These are phyloP conservation scores for Cataglyphis cursor DNA, from an alignment of 2,888 invertebrate species.

Conservation along the genomic window DNA sequence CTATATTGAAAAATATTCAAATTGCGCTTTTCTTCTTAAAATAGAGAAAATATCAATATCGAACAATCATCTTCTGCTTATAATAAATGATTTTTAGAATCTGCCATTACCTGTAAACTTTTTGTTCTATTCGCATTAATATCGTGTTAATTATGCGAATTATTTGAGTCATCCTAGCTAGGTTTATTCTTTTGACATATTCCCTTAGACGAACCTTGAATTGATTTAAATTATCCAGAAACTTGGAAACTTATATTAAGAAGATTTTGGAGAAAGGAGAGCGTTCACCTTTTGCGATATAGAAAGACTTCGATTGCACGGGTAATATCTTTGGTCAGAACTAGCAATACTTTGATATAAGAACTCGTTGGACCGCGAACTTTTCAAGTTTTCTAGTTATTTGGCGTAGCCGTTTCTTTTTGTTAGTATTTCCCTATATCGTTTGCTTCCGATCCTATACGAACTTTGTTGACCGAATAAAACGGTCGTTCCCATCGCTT, in stretches of 20 bases:
- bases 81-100: background rate
- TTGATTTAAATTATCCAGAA: background rate
- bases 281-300: background rate
- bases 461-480: constrained; percentile 23
- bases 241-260: background rate
- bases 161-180: background rate
- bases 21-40: background rate
- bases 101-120: background rate
- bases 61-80: background rate
- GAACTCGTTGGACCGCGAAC: background rate
- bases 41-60: background rate
- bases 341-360: constrained; percentile 17
- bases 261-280: constrained; percentile 16
- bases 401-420: constrained; percentile 26
- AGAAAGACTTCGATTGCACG: background rate
- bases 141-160: background rate
- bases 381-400: constrained; percentile 50
- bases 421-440: constrained; percentile 12
- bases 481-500: background rate
- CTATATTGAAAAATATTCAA: background rate
- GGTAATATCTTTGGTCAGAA: constrained; percentile 18
- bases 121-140: background rate
- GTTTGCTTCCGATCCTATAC: constrained; percentile 11
- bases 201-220: background rate
- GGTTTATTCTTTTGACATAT: background rate